Conservation (phyloP, 2,888 invertebrate species). For the Spicauda simplicius region DNA sequence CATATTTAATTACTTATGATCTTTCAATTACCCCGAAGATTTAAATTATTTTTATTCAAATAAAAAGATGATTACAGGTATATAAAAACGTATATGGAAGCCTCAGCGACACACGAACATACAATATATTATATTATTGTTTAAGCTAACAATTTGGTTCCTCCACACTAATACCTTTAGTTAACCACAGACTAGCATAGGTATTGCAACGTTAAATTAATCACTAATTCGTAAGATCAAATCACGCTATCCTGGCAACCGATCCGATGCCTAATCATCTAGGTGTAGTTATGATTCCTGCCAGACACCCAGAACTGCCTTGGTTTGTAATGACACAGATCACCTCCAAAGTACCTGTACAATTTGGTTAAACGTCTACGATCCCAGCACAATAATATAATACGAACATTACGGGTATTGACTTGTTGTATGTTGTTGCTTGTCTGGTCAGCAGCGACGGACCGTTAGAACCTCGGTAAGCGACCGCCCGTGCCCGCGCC, state of each 20-base stretch:
- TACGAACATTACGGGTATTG: conserved; percentile 78
- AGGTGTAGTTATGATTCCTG: conserved; percentile 18
- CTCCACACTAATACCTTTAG: conserved; percentile 9
- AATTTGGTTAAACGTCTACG: conserved; percentile 44
- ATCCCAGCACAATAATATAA: conserved; percentile 59
- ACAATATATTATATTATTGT: background rate
- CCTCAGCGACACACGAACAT: background rate
- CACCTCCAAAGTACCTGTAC: conserved; percentile 35
- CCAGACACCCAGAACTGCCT: conserved; percentile 29
- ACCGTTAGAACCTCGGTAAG: conserved; percentile 84
- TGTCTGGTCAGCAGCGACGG: conserved; percentile 85
- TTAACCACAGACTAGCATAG: conserved; percentile 11
- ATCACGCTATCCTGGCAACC: conserved; percentile 27
- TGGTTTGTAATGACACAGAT: conserved; percentile 28
- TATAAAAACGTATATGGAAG: background rate
- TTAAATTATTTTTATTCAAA: background rate
- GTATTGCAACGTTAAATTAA: conserved; percentile 9
- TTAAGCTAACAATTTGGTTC: background rate
- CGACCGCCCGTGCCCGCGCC: conserved; percentile 70
- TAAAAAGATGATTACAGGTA: background rate
- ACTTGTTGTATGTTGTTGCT: conserved; percentile 81
- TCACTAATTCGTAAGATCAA: conserved; percentile 15
- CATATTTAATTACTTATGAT: conserved; percentile 5
- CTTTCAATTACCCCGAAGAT: background rate
- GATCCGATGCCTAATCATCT: conserved; percentile 25